phyloP scores from a whole-genome alignment of 2,113 vertebrate genomes.

The Formicarius rufipectus region DNA sequence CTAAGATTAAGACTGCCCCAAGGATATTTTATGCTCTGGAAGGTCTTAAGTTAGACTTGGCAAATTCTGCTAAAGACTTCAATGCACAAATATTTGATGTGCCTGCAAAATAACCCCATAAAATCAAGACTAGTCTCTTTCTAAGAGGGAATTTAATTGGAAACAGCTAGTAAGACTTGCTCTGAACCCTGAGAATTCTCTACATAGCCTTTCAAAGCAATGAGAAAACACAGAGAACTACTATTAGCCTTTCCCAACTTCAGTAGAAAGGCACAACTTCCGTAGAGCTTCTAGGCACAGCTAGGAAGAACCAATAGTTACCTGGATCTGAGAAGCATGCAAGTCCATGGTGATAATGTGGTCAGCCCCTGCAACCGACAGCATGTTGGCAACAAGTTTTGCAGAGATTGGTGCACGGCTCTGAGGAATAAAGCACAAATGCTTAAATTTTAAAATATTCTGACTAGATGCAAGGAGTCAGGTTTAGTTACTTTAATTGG shows the following conservation, averaged over 20 bases:
- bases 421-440: conserved; percentile 71
- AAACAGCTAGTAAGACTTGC: neutral
- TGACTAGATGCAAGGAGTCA: neutral
- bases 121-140: neutral
- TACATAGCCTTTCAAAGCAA: neutral
- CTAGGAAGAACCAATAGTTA: neutral
- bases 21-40: neutral
- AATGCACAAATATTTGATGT: neutral
- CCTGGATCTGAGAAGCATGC: conserved; percentile 97
- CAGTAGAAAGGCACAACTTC: neutral
- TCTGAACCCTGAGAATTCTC: neutral
- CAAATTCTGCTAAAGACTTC: neutral
- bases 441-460: neutral
- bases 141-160: neutral
- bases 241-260: neutral
- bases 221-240: neutral
- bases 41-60: neutral
- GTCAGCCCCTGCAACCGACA: conserved; percentile 93
- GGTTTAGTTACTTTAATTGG: neutral
- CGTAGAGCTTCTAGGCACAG: neutral
- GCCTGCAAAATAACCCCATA: neutral
- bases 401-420: conserved; percentile 95
- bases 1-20: neutral
- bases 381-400: conserved; percentile 96
- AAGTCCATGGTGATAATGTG: conserved; percentile 99